Percentiles rank a stretch among this genome's conserved stretches.
These are phyloP conservation scores for Labeo catla DNA, from an alignment of 2,113 vertebrate genomes.

Conservation along the genomic window DNA sequence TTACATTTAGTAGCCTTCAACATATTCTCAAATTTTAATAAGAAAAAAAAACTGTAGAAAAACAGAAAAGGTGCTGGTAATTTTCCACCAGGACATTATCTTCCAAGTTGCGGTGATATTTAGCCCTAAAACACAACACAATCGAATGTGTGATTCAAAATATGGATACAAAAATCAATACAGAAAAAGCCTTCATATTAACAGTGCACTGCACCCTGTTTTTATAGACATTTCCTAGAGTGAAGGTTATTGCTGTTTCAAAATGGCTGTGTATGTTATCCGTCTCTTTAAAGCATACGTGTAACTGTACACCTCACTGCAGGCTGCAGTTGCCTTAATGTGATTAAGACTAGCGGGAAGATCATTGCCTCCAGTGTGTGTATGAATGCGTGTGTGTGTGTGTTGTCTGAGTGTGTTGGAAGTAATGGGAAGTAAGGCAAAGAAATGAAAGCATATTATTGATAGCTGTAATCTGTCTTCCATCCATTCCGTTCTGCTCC, in stretches of 20 bases:
- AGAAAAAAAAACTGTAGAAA: neutral
- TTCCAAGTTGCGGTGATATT: neutral
- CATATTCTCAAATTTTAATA: neutral
- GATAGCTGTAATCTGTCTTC: constrained; percentile 44
- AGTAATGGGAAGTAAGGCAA: constrained; percentile 28
- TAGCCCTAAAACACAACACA: neutral
- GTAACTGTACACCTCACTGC: constrained; percentile 23
- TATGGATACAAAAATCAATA: neutral
- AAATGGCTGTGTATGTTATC: constrained; percentile 18
- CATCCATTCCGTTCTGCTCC: neutral
- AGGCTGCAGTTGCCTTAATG: constrained; percentile 31
- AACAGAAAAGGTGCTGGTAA: neutral
- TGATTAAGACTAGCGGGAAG: constrained; percentile 46
- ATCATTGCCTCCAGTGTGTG: constrained; percentile 21
- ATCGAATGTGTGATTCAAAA: neutral
- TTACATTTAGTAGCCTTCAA: neutral
- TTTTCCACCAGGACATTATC: neutral
- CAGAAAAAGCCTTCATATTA: neutral
- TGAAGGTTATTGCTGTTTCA: neutral
- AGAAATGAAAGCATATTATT: constrained; percentile 42
- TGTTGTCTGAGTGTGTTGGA: constrained; percentile 10
- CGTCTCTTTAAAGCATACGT: constrained; percentile 20
- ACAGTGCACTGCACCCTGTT: neutral
- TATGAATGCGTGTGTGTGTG: constrained; percentile 26
- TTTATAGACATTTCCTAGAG: neutral